Percentiles rank a stretch among this genome's conserved stretches.
phyloP scores from a whole-genome alignment of 1,140 invertebrate species.

The Eupeodes corollae region DNA sequence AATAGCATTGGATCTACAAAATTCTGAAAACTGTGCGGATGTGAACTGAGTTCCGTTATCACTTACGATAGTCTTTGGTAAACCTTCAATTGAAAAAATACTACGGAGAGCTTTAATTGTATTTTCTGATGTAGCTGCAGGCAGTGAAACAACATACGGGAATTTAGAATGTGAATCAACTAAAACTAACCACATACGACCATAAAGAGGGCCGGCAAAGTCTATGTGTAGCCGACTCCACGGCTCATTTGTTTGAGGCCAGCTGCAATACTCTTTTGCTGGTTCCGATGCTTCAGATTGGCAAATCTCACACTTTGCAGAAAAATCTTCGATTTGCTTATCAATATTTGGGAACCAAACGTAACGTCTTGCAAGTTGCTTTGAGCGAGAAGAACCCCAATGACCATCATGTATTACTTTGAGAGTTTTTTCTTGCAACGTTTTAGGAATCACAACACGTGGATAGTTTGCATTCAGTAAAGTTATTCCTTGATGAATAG shows the following conservation, averaged over 20 bases:
- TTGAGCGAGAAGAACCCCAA: constrained; percentile 40
- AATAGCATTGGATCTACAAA: too few species aligned
- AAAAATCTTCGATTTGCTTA: too few species aligned
- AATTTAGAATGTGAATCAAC: constrained; percentile 12
- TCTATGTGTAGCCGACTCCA: constrained; percentile 8
- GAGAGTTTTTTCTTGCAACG: constrained; percentile 15
- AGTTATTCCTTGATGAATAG: constrained; percentile 1
- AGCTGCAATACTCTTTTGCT: constrained; percentile 3
- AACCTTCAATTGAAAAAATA: constrained; percentile 16
- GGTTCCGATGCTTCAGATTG: background rate
- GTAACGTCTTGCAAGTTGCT: constrained; percentile 37
- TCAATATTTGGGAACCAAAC: too few species aligned
- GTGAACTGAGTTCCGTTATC: constrained; percentile 19
- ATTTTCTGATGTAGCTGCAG: constrained; percentile 5
- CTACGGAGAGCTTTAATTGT: constrained; percentile 7
- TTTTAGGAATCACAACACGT: constrained; percentile 21
- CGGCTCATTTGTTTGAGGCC: constrained; percentile 3
- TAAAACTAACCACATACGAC: constrained; percentile 10
- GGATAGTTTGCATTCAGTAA: constrained; percentile 1
- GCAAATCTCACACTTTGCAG: too few species aligned
- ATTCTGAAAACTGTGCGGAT: constrained; percentile 4
- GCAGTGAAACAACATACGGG: constrained; percentile 8
- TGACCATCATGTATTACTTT: constrained; percentile 37
- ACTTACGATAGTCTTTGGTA: constrained; percentile 18
- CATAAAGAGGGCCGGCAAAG: constrained; percentile 1